Evolutionary conservation across 2,797 vertebrate species (phyloP).

Genomic region (Huso huso): DNA sequence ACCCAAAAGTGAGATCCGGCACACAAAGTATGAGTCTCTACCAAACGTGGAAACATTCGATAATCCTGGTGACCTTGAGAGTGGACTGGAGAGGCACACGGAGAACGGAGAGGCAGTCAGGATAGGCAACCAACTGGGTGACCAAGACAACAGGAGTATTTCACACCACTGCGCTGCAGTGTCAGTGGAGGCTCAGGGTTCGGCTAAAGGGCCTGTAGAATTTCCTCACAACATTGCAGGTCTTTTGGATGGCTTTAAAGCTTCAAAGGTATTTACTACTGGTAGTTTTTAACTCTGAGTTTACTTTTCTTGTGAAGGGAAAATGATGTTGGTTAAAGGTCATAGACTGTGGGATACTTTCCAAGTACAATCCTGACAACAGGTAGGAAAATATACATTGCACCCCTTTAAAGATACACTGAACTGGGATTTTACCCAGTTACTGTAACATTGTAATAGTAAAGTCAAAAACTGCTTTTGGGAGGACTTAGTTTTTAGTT

Average conservation of each 20-base stretch:
- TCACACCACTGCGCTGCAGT: neutral
- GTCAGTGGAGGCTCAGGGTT: slow-evolving; percentile 16
- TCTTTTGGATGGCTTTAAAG: slow-evolving; percentile 79
- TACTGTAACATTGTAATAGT: too few relatives aligned
- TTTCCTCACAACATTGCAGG: slow-evolving; percentile 49
- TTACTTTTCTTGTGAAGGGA: neutral
- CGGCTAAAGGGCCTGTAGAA: slow-evolving; percentile 26
- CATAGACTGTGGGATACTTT: neutral
- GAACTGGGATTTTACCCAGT: too few relatives aligned
- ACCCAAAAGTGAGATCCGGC: slow-evolving; percentile 9
- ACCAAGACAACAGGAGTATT: slow-evolving; percentile 16
- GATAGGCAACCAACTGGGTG: too few relatives aligned
- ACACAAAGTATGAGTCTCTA: slow-evolving; percentile 32
- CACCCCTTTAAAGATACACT: too few relatives aligned
- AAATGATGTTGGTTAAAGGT: neutral
- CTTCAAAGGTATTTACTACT: slow-evolving; percentile 71
- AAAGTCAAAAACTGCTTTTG: too few relatives aligned
- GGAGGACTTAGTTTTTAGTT: too few relatives aligned
- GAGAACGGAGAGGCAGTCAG: slow-evolving; percentile 7
- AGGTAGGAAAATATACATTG: too few relatives aligned
- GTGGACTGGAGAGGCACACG: slow-evolving; percentile 12
- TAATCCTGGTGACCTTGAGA: slow-evolving; percentile 31
- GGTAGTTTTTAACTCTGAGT: neutral
- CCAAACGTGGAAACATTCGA: slow-evolving; percentile 43
- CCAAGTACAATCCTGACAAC: too few relatives aligned